These are phyloP conservation scores for Dryomyza anilis DNA, from an alignment of 2,888 invertebrate species.

Conservation along the genomic window DNA sequence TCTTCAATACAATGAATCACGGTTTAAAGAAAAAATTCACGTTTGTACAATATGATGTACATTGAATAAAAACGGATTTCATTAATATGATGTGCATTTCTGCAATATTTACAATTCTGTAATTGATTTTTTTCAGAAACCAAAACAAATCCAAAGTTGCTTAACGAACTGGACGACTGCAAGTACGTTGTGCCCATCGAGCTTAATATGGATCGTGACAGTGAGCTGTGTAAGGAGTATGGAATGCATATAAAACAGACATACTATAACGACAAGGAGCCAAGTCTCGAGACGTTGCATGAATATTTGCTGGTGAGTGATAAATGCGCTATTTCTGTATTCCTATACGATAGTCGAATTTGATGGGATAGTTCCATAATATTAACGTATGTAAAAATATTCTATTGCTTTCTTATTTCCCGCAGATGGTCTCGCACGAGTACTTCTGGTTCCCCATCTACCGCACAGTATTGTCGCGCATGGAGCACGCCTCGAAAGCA, in stretches of 20 bases:
- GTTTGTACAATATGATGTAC: too few relatives aligned
- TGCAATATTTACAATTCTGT: neutral
- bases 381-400: neutral
- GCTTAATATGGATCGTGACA: slow-evolving; percentile 52
- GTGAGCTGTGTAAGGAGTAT: slow-evolving; percentile 52
- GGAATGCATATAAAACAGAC: slow-evolving; percentile 50
- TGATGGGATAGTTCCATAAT: neutral
- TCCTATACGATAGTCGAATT: too few relatives aligned
- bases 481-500: slow-evolving; percentile 47
- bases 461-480: slow-evolving; percentile 55
- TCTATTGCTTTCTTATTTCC: neutral
- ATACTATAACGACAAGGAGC: slow-evolving; percentile 54
- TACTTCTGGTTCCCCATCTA: slow-evolving; percentile 61
- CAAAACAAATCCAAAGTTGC: slow-evolving; percentile 51
- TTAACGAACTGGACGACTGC: slow-evolving; percentile 55
- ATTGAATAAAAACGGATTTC: too few relatives aligned
- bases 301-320: slow-evolving; percentile 54
- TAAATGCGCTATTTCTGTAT: too few relatives aligned
- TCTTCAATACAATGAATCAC: too few relatives aligned
- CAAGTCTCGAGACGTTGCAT: slow-evolving; percentile 58
- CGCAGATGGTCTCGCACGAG: slow-evolving; percentile 59
- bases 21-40: too few relatives aligned
- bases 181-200: slow-evolving; percentile 56
- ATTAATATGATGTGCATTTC: too few relatives aligned
- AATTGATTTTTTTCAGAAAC: slow-evolving; percentile 40